Conservation (phyloP, 1,140 invertebrate genomes). For the Brachionus manjavacas region DNA sequence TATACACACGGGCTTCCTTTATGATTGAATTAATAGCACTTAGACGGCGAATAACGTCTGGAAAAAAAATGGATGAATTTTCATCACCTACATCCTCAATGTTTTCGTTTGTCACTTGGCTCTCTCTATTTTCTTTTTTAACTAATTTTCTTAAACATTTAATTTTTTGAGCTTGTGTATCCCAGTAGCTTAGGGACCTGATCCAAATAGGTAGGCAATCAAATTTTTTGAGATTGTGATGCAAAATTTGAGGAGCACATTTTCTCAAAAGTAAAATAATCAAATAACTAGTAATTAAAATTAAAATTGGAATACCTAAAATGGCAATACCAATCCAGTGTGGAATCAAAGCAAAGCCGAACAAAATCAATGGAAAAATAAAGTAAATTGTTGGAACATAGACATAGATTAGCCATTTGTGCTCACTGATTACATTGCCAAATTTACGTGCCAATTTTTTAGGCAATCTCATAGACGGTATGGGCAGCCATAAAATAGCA, state of each 20-base stretch:
- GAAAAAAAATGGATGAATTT: neutral
- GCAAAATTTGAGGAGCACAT: neutral
- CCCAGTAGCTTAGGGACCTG: neutral
- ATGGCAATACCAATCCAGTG: neutral
- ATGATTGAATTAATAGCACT: neutral
- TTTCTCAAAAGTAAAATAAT: neutral
- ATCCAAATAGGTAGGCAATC: neutral
- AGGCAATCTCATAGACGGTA: conserved; percentile 62
- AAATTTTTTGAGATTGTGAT: neutral
- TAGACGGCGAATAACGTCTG: neutral
- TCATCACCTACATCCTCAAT: neutral
- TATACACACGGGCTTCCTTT: neutral
- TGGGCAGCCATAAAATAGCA: conserved; percentile 63
- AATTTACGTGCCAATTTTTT: conserved; percentile 61
- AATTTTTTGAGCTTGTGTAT: neutral
- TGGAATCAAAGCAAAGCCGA: conserved; percentile 54
- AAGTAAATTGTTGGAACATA: conserved; percentile 63
- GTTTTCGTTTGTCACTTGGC: too few relatives aligned
- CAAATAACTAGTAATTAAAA: neutral
- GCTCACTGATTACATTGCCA: conserved; percentile 59
- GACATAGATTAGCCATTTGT: conserved; percentile 62
- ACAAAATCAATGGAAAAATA: conserved; percentile 58
- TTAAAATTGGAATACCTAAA: neutral
- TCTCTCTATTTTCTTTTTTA: neutral
- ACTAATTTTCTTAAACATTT: neutral